Evolutionary conservation across 2,888 invertebrate species (phyloP).

Genomic region (Bugula neritina): DNA sequence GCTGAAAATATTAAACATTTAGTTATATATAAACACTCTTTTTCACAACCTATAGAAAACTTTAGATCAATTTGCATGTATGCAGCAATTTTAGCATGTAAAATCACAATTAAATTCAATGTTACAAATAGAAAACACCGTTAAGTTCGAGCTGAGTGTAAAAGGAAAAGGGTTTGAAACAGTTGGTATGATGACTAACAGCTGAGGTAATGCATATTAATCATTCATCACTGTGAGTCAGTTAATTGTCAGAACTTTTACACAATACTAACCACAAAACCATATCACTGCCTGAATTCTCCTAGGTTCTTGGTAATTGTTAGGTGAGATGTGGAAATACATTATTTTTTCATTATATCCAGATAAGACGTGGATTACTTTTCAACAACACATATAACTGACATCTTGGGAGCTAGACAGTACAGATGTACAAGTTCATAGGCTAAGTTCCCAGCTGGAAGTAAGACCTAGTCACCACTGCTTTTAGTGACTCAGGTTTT

Average conservation of each 20-base stretch:
- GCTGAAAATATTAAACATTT: no score
- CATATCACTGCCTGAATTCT: background rate
- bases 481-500: no score
- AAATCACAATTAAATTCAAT: no score
- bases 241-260: background rate
- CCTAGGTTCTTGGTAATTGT: background rate
- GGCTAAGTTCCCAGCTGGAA: background rate
- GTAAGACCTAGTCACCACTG: background rate
- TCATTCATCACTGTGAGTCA: background rate
- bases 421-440: no score
- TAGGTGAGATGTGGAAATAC: no score
- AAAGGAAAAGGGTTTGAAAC: no score
- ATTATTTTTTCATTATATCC: no score
- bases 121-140: no score
- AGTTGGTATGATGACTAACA: background rate
- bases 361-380: background rate
- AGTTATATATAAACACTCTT: no score
- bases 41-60: background rate
- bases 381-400: background rate
- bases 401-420: background rate
- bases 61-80: background rate
- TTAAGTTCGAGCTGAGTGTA: no score
- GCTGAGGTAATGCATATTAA: background rate
- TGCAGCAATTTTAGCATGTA: no score
- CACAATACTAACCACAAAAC: background rate